Base-by-base conservation (phyloP, 2,888 invertebrate genomes). In the Polymixis flavicincta region DNA sequence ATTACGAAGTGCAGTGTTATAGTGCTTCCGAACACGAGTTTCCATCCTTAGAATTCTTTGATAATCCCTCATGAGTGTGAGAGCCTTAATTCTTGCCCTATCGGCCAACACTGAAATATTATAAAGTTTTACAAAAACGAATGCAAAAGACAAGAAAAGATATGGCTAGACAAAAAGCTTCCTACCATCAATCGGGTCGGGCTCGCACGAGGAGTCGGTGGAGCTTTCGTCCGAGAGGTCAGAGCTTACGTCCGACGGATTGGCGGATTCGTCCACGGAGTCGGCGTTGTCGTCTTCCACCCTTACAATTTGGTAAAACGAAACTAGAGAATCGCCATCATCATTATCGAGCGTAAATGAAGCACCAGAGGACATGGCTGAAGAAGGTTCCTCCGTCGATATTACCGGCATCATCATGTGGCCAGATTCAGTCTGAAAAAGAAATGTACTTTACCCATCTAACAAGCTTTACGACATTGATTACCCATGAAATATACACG, bases 1-100 rank as follows among this genome's bases (percentile, higher is more conserved):
- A 4, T 32, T 19, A 11, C 9, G 1, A 0, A 32, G 0, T 59
- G 0, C 11, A 0, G 0, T 19, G 28, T 0, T 9, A 28, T 59
- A 19, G 19, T 0, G 9, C 19, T 1, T 9, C 0, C 19, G 19
- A 19, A 28, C 1, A 9, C 1, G 28, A 19, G 1, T 9, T 1
- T 28, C 4, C 9, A 1, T 25, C 7, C 25, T 4, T 28, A 28
- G 1, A 57, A 28, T 1, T 1, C 0, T 19, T 9, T 9, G 9
- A 1, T 57, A 28, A 19, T 19, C 9, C 28, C 5, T 9, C 28
- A 57, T 1, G 1, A 57, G 19, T 9, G 0, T 0, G 8, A 19
- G 19, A 4, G 9, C 19, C 1, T 9, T 1, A 1, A 3, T 0
- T 9, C 28, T 28, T 19, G 17, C 8, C 9, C 1, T 17, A 9